phyloP scores from a whole-genome alignment of 2,888 invertebrate species.

The Eupelmus urozonus region DNA sequence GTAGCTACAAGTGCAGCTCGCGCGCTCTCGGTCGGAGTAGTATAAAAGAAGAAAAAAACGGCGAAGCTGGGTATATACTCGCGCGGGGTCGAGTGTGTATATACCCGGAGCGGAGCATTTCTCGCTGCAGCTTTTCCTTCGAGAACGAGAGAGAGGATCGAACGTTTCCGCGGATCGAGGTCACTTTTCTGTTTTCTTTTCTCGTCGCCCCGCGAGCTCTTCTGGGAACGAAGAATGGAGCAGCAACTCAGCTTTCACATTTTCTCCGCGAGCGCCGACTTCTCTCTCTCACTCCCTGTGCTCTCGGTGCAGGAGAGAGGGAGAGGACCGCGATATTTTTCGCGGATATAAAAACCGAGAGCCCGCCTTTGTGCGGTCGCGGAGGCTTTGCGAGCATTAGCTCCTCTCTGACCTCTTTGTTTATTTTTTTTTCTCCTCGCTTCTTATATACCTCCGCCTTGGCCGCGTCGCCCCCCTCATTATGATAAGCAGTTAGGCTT shows the following conservation, averaged over 20 bases:
- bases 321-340: conserved; percentile 38
- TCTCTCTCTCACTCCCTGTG: not conserved
- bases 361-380: conserved; percentile 22
- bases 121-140: conserved; percentile 44
- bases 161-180: conserved; percentile 66
- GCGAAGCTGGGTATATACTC: not conserved
- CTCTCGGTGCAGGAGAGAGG: not conserved
- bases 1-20: too few relatives aligned
- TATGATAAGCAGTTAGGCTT: conserved; percentile 48
- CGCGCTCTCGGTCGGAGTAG: too few relatives aligned
- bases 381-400: not conserved
- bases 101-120: conserved; percentile 2
- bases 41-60: not conserved
- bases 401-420: conserved; percentile 38
- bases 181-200: conserved; percentile 69
- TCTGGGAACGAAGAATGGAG: conserved; percentile 57
- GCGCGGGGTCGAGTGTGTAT: conserved; percentile 16
- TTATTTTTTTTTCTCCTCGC: conserved; percentile 5
- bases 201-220: conserved; percentile 32
- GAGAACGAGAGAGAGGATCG: conserved; percentile 33
- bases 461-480: conserved; percentile 27
- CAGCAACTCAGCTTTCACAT: conserved; percentile 71
- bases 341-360: conserved; percentile 8
- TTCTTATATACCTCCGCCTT: conserved; percentile 22
- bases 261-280: conserved; percentile 68